Evolutionary conservation across 2,888 invertebrate genomes (phyloP), one percentile per base, ranked within the genome.

Genomic region (Lasioglossum pauxillum): DNA sequence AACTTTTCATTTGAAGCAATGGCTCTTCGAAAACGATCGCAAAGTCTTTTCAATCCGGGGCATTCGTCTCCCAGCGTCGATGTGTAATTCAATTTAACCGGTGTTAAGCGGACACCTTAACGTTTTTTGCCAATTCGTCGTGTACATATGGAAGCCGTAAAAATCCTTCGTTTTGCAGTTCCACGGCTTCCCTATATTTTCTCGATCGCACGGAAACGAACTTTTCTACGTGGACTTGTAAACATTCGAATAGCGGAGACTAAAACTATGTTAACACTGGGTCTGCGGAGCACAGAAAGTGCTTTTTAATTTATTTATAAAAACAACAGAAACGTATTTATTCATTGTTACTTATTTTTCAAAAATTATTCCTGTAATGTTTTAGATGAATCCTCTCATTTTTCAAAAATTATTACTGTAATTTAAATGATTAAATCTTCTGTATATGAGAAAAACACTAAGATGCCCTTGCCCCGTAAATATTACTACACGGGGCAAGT

Each of bases 1-100:
- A 80, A 46, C 49, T 64, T 80, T 74, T 74, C 74, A 74, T 80
- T 74, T 80, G 60, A 74, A 67, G 38, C 80, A 46, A 74, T 78
- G 49, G 23, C 27, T 67, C 67, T 57, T 31, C n/a, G 53, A 27
- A 82, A 74, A 78, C 78, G 69, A 69, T 71, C 71, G 71, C 38
- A 31, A 76, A 81, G 64, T n/a, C 44, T 57, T 41, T 53, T 23
- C 69, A 12, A 71, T 38, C 35, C 38, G 53, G 49, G 46, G 38
- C 64, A 73, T 60, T 80, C 74, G 74, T 64, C 44, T 80, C 23
- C 19, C 35, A 2, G 27, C n/a, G 19, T 73, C 35, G 64, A 27
- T 46, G 31, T 73, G 41, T 19, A 60, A 79, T 64, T 57, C 57
- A 41, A 73, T 35, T 79, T 57, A 10, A 14, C 16, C 41, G 38